phyloP scores from a whole-genome alignment of 1,140 invertebrate genomes.

The Scaptomyza montana region DNA sequence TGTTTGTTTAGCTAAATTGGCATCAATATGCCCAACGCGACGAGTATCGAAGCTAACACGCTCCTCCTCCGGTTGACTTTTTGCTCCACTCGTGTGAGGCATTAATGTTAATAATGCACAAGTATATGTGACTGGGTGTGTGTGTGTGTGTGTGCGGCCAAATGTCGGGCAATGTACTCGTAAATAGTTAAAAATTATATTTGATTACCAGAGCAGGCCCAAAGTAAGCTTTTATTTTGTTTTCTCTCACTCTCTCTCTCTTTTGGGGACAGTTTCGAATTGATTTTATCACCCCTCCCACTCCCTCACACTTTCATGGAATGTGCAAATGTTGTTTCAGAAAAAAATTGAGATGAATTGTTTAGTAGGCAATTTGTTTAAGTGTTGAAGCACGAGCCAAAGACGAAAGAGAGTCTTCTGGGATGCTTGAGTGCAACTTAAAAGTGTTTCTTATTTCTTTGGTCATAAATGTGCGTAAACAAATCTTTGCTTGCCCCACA shows the following conservation, averaged over 20 bases:
- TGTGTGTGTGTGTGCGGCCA: conserved; percentile 20
- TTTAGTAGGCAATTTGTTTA: conserved; percentile 70
- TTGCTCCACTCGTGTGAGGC: conserved; percentile 44
- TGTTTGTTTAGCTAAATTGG: conserved; percentile 34
- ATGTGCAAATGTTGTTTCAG: conserved; percentile 35
- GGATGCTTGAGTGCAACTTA: conserved; percentile 26
- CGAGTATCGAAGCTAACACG: conserved; percentile 9
- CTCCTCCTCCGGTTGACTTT: conserved; percentile 40
- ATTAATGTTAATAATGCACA: conserved; percentile 73
- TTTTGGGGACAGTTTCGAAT: conserved; percentile 40
- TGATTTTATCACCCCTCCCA: conserved; percentile 48
- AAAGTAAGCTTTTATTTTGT: background rate
- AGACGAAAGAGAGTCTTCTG: conserved; percentile 1
- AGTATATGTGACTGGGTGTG: conserved; percentile 25
- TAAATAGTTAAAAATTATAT: conserved; percentile 81
- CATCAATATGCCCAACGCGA: conserved; percentile 46
- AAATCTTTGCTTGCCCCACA: conserved; percentile 33
- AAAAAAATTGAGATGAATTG: conserved; percentile 66
- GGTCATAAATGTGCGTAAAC: conserved; percentile 42
- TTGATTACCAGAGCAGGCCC: conserved; percentile 54
- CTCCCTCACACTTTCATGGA: background rate
- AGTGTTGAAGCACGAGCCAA: conserved; percentile 44
- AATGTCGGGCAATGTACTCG: conserved; percentile 66
- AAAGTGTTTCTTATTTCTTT: conserved; percentile 41
- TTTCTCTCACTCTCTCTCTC: background rate